These are phyloP conservation scores for Eulithis prunata DNA, from an alignment of 2,888 invertebrate genomes.

Conservation along the genomic window DNA sequence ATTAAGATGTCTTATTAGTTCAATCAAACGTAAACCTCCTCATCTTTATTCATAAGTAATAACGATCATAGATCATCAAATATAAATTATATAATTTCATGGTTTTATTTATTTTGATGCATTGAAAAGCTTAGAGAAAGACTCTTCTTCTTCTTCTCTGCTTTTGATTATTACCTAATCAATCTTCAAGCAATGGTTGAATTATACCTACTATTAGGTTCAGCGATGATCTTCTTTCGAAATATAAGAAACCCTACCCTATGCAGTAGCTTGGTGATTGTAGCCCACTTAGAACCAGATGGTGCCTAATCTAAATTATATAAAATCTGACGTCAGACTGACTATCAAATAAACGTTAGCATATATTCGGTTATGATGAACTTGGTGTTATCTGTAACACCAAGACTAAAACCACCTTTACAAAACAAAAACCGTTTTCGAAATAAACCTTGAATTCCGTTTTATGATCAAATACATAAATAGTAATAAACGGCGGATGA, in stretches of 20 bases:
- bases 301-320: background rate
- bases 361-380: no score
- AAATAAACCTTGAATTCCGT: no score
- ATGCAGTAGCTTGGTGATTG: slow-evolving; percentile 31
- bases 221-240: slow-evolving; percentile 26
- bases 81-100: slow-evolving; percentile 15
- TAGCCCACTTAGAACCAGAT: slow-evolving; percentile 27
- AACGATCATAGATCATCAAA: slow-evolving; percentile 16
- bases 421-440: no score
- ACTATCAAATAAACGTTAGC: no score
- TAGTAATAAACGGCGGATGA: no score
- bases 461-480: no score
- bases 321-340: no score
- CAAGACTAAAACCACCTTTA: no score
- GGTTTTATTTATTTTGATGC: slow-evolving; percentile 16
- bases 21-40: slow-evolving; percentile 6
- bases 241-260: slow-evolving; percentile 38
- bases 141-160: no score
- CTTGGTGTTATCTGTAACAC: no score
- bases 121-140: background rate
- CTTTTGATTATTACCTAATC: no score
- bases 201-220: slow-evolving; percentile 4
- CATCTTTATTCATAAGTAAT: slow-evolving; percentile 24
- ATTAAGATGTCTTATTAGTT: slow-evolving; percentile 13
- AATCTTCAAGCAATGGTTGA: no score